Evolutionary conservation across 37 sponge, comb jelly and placozoan genomes (phyloP).

Genomic region (Bolinopsis microptera): DNA sequence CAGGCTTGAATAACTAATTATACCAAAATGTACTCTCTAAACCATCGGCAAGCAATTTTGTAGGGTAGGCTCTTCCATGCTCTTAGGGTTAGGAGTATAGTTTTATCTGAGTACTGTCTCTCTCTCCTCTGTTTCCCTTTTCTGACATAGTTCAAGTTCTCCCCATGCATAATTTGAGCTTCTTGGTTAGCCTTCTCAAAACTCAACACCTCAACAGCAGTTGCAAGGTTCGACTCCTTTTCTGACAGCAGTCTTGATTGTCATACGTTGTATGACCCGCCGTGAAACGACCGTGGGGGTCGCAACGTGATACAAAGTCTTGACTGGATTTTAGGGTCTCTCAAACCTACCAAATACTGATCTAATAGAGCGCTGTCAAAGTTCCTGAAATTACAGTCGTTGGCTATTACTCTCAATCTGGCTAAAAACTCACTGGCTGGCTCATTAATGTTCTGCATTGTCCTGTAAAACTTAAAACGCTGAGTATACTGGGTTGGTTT

Average conservation of each 20-base stretch:
- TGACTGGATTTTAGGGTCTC: not conserved
- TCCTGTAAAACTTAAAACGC: not conserved
- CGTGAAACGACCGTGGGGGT: too few relatives aligned
- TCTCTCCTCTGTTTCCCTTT: too few relatives aligned
- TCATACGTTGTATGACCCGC: too few relatives aligned
- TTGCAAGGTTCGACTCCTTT: not conserved
- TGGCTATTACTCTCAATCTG: conserved; percentile 17
- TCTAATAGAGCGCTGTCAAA: not conserved
- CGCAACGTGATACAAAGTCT: too few relatives aligned
- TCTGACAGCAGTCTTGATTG: not conserved
- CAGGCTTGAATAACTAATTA: too few relatives aligned
- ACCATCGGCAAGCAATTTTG: too few relatives aligned
- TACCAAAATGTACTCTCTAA: too few relatives aligned
- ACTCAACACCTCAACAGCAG: not conserved
- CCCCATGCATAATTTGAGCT: conserved; percentile 22
- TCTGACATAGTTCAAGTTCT: not conserved
- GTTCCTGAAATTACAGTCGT: not conserved
- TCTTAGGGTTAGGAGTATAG: too few relatives aligned
- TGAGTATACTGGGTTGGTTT: not conserved
- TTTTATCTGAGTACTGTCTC: too few relatives aligned
- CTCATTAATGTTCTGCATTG: not conserved
- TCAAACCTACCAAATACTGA: not conserved
- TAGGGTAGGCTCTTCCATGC: too few relatives aligned
- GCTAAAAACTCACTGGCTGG: not conserved
- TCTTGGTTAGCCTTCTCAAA: not conserved